A percentile compares a stretch with the other conserved stretches of the same genome.
These are phyloP conservation scores for Riptortus pedestris DNA, from an alignment of 1,140 invertebrate species.

Conservation along the genomic window DNA sequence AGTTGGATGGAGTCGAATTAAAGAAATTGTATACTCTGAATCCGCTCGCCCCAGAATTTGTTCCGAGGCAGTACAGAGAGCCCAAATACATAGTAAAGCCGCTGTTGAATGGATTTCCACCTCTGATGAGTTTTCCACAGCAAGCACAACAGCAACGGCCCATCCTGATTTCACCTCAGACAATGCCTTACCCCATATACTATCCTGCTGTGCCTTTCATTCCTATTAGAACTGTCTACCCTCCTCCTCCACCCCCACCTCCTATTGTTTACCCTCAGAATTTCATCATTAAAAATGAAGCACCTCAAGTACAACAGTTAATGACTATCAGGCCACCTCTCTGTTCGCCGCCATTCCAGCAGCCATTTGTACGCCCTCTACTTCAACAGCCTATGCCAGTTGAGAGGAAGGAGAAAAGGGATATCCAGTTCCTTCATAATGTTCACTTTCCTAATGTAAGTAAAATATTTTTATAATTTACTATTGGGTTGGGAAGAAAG, in stretches of 20 bases:
- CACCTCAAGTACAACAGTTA: background rate
- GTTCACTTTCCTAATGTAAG: constrained; percentile 41
- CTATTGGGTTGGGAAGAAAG: too few relatives aligned
- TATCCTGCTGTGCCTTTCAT: constrained; percentile 18
- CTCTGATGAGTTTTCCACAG: constrained; percentile 3
- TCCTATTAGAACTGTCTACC: constrained; percentile 19
- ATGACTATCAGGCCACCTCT: background rate
- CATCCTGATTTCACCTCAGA: background rate
- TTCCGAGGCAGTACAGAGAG: constrained; percentile 44
- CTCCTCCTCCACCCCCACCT: constrained; percentile 17
- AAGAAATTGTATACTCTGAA: constrained; percentile 66
- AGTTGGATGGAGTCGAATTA: constrained; percentile 61
- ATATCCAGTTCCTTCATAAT: constrained; percentile 44
- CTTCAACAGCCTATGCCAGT: constrained; percentile 25
- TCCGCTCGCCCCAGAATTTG: constrained; percentile 70
- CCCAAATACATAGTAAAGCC: constrained; percentile 8
- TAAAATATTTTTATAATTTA: constrained; percentile 19
- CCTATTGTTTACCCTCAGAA: background rate
- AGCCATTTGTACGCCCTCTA: constrained; percentile 6
- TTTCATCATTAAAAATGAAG: background rate
- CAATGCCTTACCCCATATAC: background rate
- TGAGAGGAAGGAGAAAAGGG: constrained; percentile 31
- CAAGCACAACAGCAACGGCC: background rate
- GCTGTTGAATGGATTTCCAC: background rate
- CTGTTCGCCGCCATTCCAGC: background rate